These are phyloP conservation scores for Phyllostomus discolor DNA, from an alignment of 2,113 vertebrate genomes.

Conservation along the genomic window DNA sequence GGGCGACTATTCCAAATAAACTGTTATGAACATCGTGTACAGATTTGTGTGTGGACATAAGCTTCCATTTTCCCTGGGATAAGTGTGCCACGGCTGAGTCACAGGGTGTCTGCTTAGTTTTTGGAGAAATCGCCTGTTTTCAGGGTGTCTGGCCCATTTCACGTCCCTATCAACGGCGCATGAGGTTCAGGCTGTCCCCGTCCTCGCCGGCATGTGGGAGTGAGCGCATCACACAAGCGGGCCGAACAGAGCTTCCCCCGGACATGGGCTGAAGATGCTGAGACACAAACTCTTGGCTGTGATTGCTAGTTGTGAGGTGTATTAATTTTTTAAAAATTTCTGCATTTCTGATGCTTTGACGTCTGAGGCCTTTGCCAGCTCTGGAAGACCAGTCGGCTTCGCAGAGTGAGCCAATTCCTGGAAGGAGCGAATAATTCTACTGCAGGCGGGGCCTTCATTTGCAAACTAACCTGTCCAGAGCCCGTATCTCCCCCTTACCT, in stretches of 20 bases:
- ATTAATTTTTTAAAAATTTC: not conserved
- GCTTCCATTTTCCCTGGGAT: not conserved
- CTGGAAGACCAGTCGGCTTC: not conserved
- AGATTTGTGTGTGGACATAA: not conserved
- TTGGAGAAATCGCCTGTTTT: not conserved
- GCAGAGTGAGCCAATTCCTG: not conserved
- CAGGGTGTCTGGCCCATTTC: not conserved
- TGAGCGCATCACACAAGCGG: not conserved
- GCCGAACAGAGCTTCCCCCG: not conserved
- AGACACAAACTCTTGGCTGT: not conserved
- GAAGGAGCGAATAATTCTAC: not conserved
- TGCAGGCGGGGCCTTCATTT: not conserved
- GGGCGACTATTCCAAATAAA: not conserved
- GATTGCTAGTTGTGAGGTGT: not conserved
- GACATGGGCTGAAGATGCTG: accelerated
- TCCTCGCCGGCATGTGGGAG: not conserved
- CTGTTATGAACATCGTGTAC: accelerated
- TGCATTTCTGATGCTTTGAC: not conserved
- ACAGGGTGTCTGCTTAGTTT: not conserved
- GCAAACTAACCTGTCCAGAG: not conserved
- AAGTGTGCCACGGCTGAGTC: not conserved
- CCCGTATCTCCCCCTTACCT: not conserved
- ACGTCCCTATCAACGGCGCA: not conserved
- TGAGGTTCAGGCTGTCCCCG: not conserved
- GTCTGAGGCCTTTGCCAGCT: not conserved